A percentile compares a stretch with the other conserved stretches of the same genome.
Conservation (phyloP, 2,888 invertebrate species). For the Hoplodrina blanda region DNA sequence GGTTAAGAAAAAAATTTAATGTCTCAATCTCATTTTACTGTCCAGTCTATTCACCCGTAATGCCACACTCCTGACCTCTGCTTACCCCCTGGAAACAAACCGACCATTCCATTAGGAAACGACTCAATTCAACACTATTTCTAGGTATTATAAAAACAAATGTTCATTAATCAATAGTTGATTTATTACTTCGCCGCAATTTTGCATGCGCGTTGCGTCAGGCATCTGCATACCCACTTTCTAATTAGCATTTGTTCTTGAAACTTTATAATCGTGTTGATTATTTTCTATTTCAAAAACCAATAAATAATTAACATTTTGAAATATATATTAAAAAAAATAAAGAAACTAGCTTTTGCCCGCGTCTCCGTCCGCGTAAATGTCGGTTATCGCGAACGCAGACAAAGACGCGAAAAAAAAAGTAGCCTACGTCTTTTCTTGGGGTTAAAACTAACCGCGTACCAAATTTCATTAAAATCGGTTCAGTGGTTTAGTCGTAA, state of each 20-base stretch:
- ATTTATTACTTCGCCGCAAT: slow-evolving; percentile 22
- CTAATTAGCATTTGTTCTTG: slow-evolving; percentile 56
- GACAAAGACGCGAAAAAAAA: no score
- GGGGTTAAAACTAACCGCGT: no score
- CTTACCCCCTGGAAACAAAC: neutral
- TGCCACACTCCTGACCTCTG: neutral
- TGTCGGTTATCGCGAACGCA: no score
- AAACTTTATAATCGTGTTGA: slow-evolving; percentile 36
- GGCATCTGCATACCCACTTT: slow-evolving; percentile 50
- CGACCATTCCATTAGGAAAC: slow-evolving; percentile 30
- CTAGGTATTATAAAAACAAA: slow-evolving; percentile 32
- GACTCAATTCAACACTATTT: slow-evolving; percentile 41
- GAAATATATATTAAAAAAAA: no score
- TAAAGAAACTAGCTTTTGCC: no score
- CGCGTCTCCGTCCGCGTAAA: no score
- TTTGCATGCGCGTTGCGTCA: slow-evolving; percentile 45
- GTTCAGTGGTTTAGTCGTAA: no score
- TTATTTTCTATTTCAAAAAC: neutral
- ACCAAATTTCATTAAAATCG: no score
- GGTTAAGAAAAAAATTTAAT: no score
- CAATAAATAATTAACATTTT: no score
- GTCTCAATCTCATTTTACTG: no score
- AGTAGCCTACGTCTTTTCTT: no score
- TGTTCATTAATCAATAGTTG: slow-evolving; percentile 44
- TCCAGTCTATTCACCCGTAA: neutral